A percentile compares a stretch with the other conserved stretches of the same genome.
Conservation (phyloP, 2,888 invertebrate genomes). For the Penaeus monodon region DNA sequence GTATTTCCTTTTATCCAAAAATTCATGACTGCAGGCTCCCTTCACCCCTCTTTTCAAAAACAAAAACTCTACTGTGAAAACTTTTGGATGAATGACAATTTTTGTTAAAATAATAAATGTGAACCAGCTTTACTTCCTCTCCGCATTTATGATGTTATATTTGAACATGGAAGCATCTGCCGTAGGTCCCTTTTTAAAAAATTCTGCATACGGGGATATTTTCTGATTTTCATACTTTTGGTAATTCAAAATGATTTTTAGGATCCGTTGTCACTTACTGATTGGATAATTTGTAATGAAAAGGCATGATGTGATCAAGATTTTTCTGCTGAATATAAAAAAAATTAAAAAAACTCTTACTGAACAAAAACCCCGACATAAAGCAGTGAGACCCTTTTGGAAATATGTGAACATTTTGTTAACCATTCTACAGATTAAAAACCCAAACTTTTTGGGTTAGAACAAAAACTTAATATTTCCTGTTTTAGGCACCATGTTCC, state of each 20-base stretch:
- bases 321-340: conserved; percentile 49
- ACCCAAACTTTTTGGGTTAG: background rate
- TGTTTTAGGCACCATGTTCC: too few species aligned
- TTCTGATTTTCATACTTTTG: too few species aligned
- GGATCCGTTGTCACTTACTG: background rate
- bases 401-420: conserved; percentile 11
- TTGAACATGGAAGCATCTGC: conserved; percentile 38
- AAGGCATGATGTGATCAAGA: conserved; percentile 33
- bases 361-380: background rate
- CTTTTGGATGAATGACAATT: conserved; percentile 24
- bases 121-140: conserved; percentile 19
- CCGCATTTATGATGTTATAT: conserved; percentile 8
- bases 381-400: background rate
- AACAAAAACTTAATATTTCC: conserved; percentile 5
- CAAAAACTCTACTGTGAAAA: conserved; percentile 35
- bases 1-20: background rate
- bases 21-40: background rate
- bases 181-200: conserved; percentile 1
- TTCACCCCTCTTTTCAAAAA: background rate
- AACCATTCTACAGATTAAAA: background rate
- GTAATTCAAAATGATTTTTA: too few species aligned
- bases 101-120: conserved; percentile 19
- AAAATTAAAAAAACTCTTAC: background rate
- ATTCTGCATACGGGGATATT: background rate
- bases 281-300: conserved; percentile 9